These are phyloP conservation scores for Thereuonema tuberculata DNA, from an alignment of 1,140 invertebrate genomes.

Conservation along the genomic window DNA sequence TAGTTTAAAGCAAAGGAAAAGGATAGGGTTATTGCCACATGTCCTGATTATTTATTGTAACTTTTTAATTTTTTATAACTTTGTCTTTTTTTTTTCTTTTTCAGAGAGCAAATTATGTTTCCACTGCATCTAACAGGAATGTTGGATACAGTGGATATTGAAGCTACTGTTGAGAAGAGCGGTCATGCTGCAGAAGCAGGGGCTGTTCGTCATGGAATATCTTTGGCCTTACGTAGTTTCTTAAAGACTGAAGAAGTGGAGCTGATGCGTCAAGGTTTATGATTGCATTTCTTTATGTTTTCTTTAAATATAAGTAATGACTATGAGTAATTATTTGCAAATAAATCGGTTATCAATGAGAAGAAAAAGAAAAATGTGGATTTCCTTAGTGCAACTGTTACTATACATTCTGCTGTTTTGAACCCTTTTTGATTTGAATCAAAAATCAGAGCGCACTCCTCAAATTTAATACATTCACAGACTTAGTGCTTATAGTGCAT, in stretches of 20 bases:
- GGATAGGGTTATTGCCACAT: no score
- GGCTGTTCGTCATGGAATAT: constrained; percentile 69
- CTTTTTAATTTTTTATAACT: no score
- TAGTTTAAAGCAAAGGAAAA: no score
- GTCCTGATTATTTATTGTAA: no score
- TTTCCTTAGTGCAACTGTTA: no score
- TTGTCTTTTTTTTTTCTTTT: constrained; percentile 6
- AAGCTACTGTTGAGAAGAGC: constrained; percentile 51
- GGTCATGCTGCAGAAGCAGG: constrained; percentile 62
- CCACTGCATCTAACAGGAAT: constrained; percentile 66
- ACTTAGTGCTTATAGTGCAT: no score
- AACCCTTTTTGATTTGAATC: no score
- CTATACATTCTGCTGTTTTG: no score
- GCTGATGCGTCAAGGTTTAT: constrained; percentile 61
- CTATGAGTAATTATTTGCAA: neutral
- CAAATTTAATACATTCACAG: no score
- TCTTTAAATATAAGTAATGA: constrained; percentile 16
- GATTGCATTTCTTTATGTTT: neutral
- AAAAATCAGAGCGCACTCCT: no score
- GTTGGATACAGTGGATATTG: constrained; percentile 65
- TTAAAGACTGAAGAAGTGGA: constrained; percentile 58
- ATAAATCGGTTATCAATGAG: no score
- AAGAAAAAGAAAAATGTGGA: no score
- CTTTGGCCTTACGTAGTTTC: constrained; percentile 62
- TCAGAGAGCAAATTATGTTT: constrained; percentile 54